These are phyloP conservation scores for Chironomus riparius DNA, from an alignment of 2,888 invertebrate genomes.

Conservation along the genomic window DNA sequence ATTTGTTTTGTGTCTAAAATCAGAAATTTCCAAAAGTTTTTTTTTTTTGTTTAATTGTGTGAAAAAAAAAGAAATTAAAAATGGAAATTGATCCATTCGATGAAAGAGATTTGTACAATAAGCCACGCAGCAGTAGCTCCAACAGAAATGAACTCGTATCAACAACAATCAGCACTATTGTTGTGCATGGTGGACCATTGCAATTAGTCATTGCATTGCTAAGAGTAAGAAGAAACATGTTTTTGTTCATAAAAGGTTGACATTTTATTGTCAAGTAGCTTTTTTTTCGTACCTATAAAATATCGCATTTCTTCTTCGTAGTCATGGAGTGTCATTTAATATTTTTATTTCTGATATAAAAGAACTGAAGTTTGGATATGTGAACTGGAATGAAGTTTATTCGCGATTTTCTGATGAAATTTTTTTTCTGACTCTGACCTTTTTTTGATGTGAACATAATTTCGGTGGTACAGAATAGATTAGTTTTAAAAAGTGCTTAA, in stretches of 20 bases:
- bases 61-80: not conserved
- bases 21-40: not conserved
- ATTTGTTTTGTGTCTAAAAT: not conserved
- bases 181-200: slow-evolving; percentile 77
- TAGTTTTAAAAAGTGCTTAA: no score
- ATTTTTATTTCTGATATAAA: no score
- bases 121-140: not conserved
- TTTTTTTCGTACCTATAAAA: not conserved
- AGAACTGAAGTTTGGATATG: no score
- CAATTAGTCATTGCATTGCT: slow-evolving; percentile 80
- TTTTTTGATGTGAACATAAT: no score
- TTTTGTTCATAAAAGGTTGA: not conserved
- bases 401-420: no score
- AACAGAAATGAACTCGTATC: slow-evolving; percentile 34
- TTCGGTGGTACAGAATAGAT: no score
- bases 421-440: no score
- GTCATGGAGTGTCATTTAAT: not conserved
- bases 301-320: not conserved
- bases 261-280: not conserved
- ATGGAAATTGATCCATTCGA: slow-evolving; percentile 25
- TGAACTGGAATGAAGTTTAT: no score
- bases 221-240: slow-evolving; percentile 54
- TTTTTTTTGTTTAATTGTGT: no score
- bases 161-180: slow-evolving; percentile 84
- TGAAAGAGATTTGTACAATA: slow-evolving; percentile 19